Percentiles rank a stretch among this genome's conserved stretches.
These are phyloP conservation scores for Dasyprocta punctata DNA, from an alignment of 2,113 vertebrate species.

Conservation along the genomic window DNA sequence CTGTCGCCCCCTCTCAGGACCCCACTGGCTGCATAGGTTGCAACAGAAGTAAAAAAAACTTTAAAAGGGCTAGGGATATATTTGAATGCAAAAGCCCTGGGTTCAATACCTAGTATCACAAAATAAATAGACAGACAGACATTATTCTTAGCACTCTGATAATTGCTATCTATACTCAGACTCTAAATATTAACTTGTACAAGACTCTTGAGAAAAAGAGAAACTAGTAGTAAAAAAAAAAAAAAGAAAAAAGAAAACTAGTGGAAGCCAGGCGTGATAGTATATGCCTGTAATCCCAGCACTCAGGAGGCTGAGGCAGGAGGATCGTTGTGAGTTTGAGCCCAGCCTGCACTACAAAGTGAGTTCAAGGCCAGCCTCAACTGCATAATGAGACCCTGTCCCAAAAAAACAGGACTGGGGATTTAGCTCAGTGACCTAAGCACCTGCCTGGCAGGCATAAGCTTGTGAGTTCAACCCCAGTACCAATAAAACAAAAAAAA, in stretches of 20 bases:
- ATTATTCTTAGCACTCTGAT: constrained; percentile 9
- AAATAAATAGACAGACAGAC: background rate
- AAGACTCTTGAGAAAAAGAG: constrained; percentile 26
- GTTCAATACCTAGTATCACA: background rate
- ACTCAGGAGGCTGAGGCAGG: too few species aligned
- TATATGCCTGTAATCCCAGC: too few species aligned
- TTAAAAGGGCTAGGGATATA: background rate
- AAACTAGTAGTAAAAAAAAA: background rate
- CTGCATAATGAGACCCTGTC: too few species aligned
- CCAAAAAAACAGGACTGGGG: too few species aligned
- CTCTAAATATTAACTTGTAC: background rate
- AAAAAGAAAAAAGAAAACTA: too few species aligned
- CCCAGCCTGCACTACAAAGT: too few species aligned
- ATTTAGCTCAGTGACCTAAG: too few species aligned
- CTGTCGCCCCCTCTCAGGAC: background rate
- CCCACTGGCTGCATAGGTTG: background rate
- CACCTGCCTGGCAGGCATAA: background rate
- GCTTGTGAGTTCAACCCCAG: too few species aligned
- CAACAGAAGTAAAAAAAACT: background rate
- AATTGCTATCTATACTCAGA: background rate
- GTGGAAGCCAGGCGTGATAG: too few species aligned
- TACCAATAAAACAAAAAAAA: constrained; percentile 22
- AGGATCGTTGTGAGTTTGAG: too few species aligned
- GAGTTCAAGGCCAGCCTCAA: too few species aligned
- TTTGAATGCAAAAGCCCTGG: background rate